Base-by-base conservation (phyloP, 2,888 invertebrate species). In the Leucophenga montana region DNA sequence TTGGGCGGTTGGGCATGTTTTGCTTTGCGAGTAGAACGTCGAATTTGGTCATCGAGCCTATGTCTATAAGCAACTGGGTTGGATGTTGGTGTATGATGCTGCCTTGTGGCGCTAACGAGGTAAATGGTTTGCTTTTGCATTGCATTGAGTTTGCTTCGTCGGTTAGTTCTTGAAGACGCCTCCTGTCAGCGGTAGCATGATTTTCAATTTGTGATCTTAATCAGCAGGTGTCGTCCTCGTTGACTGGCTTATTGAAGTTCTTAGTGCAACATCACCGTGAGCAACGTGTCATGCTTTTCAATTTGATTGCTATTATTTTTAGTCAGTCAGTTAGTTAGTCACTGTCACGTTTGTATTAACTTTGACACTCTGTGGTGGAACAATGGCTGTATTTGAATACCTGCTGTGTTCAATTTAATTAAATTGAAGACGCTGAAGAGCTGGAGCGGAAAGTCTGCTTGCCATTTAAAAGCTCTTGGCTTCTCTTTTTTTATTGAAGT, bases 131-230 rank as follows among this genome's bases (percentile, higher is more conserved):
- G 22, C 39, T 57, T 66, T 61, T 65, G 11, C 67, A 50, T 39
- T 57, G 65, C 50, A 44, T 50, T 46, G 20, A 14, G 39, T 14
- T 33, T 20, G 50, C 18, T 57, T n/a, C n/a, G n/a, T n/a, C n/a
- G n/a, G n/a, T n/a, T n/a, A n/a, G n/a, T n/a, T n/a, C n/a, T n/a
- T n/a, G 39, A 39, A 39, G 39, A 39, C 77, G 77, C 78, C 77
- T 8, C n/a, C 53, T 75, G 73, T 72, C 76, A 72, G 67, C 65
- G 73, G 64, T 70, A 68, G 74, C 77, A 76, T 80, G 80, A 80
- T 82, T 84, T 85, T 84, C 84, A 85, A 85, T 84, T 86, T 84
- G 83, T 77, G 86, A 86, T 86, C 83, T 82, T 83, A 83, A 85
- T 84, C 84, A 86, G 85, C 85, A 86, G 86, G 86, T 85, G 85